Conservation (phyloP, 2,888 invertebrate genomes). For the Torymus texanus region DNA sequence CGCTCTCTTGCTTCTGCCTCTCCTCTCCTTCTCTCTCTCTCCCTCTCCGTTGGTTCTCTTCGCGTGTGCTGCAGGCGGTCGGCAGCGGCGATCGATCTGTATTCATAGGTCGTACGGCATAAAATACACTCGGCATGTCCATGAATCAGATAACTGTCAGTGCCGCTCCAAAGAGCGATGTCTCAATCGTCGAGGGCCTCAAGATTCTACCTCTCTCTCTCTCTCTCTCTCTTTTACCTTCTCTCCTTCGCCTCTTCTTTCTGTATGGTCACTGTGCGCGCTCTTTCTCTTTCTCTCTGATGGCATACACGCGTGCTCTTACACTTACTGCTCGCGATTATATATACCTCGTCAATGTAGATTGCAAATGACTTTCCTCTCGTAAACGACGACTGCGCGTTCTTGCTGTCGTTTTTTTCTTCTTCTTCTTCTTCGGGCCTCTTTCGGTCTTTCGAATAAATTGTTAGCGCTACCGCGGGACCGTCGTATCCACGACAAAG, state of each 20-base stretch:
- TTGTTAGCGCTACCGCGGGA: constrained; percentile 27
- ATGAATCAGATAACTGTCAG: constrained; percentile 76
- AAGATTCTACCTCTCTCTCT: constrained; percentile 54
- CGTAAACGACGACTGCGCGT: neutral
- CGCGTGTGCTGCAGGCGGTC: constrained; percentile 47
- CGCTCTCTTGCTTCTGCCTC: constrained; percentile 5
- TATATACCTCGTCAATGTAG: constrained; percentile 41
- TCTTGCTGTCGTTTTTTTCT: constrained; percentile 21
- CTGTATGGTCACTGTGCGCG: constrained; percentile 10
- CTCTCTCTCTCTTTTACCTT: constrained; percentile 14
- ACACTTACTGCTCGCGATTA: constrained; percentile 4
- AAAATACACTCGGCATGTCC: constrained; percentile 75
- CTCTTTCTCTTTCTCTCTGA: constrained; percentile 1
- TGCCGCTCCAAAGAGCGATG: constrained; percentile 70
- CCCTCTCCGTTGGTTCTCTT: constrained; percentile 13
- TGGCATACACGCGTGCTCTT: constrained; percentile 18
- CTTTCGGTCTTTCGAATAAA: constrained; percentile 16
- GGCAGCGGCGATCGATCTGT: constrained; percentile 71
- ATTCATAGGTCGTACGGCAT: constrained; percentile 75
- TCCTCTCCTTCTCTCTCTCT: constrained; percentile 6
- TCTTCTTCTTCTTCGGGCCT: neutral
- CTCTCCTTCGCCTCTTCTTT: constrained; percentile 15
- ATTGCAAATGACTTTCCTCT: constrained; percentile 50
- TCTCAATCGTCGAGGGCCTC: constrained; percentile 71
- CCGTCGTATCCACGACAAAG: neutral